These are phyloP conservation scores for Parazoanthus darwini DNA, from an alignment of 92 coral and sea anemone genomes.

Conservation along the genomic window DNA sequence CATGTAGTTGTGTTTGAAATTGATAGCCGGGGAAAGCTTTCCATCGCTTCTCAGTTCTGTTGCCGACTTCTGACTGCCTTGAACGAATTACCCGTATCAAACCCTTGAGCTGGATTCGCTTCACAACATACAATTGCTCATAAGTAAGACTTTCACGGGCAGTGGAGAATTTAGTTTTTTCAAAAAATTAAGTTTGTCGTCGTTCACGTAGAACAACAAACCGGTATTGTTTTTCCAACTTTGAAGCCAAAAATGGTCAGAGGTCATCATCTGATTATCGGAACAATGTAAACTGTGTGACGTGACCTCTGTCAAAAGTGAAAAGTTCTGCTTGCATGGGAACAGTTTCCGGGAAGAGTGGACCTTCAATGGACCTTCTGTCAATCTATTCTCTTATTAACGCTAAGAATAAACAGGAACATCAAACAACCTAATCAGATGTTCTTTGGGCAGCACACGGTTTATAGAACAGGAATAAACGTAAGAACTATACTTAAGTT, in stretches of 20 bases:
- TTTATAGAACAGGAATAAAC: too few species aligned
- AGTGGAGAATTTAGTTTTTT: neutral
- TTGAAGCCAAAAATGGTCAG: neutral
- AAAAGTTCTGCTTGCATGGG: neutral
- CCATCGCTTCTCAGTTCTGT: neutral
- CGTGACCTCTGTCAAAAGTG: neutral
- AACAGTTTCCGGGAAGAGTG: too few species aligned
- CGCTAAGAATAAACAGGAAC: too few species aligned
- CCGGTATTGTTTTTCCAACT: neutral
- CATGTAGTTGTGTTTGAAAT: neutral
- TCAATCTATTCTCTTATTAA: too few species aligned
- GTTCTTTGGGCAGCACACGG: neutral
- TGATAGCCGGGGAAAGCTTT: neutral
- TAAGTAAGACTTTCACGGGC: neutral
- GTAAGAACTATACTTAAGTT: neutral
- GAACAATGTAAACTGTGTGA: neutral
- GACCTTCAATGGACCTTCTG: neutral
- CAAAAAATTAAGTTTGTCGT: neutral
- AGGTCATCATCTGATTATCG: neutral
- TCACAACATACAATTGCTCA: neutral
- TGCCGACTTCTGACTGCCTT: neutral
- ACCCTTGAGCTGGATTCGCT: neutral
- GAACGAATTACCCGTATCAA: neutral
- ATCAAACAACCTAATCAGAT: neutral
- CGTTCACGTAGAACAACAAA: neutral